These are phyloP conservation scores for Argentina silus DNA, from an alignment of 2,797 vertebrate species.

Conservation along the genomic window DNA sequence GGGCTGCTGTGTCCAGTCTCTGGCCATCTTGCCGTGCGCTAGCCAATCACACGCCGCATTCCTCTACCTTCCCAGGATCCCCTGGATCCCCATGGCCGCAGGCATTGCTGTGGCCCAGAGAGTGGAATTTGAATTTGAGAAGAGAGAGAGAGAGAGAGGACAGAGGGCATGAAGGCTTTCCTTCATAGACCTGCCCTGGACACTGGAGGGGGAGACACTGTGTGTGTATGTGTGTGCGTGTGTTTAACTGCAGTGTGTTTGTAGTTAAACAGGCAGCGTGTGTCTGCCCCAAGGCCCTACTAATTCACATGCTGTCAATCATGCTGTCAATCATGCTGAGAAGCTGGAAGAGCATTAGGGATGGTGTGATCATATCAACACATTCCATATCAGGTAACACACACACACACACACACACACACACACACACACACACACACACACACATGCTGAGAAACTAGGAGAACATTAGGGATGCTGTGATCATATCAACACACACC, in stretches of 20 bases:
- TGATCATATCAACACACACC: conserved; percentile 9
- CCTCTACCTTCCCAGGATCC: conserved; percentile 70
- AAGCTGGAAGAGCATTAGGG: not conserved
- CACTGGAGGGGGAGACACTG: not conserved
- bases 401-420: not conserved
- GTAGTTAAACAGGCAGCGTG: conserved; percentile 17
- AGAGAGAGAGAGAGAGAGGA: not conserved
- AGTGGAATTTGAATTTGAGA: conserved; percentile 53
- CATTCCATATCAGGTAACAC: conserved; percentile 4
- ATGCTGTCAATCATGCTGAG: conserved; percentile 3
- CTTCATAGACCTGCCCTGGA: too few relatives aligned
- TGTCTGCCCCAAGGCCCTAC: conserved; percentile 39
- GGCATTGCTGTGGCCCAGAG: conserved; percentile 54
- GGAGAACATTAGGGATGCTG: not conserved
- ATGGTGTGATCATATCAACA: conserved; percentile 5
- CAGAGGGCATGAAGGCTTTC: too few relatives aligned
- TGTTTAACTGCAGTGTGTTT: conserved; percentile 24
- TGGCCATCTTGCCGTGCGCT: conserved; percentile 41
- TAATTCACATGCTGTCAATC: conserved; percentile 12
- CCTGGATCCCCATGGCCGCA: conserved; percentile 50
- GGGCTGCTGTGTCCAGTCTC: conserved; percentile 28
- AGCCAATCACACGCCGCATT: conserved; percentile 59
- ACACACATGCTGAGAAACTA: not conserved
- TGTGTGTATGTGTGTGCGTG: conserved; percentile 14
- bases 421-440: not conserved